Evolutionary conservation across 2,797 vertebrate genomes (phyloP).

Genomic region (Astyanax mexicanus): DNA sequence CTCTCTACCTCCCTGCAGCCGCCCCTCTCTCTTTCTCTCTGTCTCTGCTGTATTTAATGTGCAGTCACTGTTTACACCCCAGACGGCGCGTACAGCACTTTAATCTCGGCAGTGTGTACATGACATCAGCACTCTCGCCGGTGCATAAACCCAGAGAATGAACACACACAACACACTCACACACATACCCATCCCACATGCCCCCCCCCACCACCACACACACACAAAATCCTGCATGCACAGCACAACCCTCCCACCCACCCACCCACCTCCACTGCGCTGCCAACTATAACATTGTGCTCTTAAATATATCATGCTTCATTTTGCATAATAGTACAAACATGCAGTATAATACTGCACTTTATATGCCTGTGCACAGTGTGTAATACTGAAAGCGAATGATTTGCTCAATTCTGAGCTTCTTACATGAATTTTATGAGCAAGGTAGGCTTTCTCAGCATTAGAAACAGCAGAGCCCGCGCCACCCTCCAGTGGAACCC

Average conservation of each 20-base stretch:
- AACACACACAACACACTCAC: conserved; percentile 64
- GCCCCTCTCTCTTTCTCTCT: conserved; percentile 37
- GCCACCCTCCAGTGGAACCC: conserved; percentile 20
- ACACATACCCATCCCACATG: conserved; percentile 49
- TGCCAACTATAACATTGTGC: conserved; percentile 24
- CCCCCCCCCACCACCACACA: conserved; percentile 70
- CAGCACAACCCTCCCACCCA: too few relatives aligned
- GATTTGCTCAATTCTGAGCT: background rate
- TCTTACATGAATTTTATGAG: conserved; percentile 11
- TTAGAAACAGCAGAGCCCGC: background rate
- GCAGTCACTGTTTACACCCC: conserved; percentile 59
- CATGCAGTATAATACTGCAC: conserved; percentile 16
- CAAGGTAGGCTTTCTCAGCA: background rate
- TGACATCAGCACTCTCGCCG: conserved; percentile 61
- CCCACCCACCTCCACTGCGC: conserved; percentile 5
- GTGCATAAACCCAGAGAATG: conserved; percentile 57
- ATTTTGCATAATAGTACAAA: conserved; percentile 44
- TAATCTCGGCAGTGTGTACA: conserved; percentile 60
- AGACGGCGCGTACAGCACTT: conserved; percentile 57
- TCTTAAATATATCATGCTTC: conserved; percentile 36
- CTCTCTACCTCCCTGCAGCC: background rate
- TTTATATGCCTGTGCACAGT: conserved; percentile 17
- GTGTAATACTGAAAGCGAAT: conserved; percentile 21
- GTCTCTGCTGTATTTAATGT: conserved; percentile 54
- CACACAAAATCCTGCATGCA: conserved; percentile 48